Conservation (phyloP, 2,888 invertebrate genomes). For the Laspeyria flexula region DNA sequence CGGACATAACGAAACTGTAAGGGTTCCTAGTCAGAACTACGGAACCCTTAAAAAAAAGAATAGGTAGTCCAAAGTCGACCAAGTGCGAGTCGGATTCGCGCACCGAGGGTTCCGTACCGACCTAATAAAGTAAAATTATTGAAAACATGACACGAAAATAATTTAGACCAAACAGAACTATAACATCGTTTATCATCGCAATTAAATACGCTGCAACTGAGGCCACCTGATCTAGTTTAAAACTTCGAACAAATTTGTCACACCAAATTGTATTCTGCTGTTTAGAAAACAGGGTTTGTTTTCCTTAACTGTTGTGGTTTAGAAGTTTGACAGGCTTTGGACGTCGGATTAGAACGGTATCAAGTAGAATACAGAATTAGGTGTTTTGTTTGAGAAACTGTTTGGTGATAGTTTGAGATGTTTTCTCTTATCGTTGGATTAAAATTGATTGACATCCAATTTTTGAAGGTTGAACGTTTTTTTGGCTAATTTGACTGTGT, state of each 20-base stretch:
- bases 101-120: no score
- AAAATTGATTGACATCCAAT: no score
- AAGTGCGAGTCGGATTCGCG: no score
- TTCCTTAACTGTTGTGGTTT: constrained; percentile 18
- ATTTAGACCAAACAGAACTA: neutral
- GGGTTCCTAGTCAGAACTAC: no score
- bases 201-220: constrained; percentile 17
- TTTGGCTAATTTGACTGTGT: no score
- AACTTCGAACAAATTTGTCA: constrained; percentile 29
- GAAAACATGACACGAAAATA: neutral
- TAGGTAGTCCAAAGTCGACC: no score
- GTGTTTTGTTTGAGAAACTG: constrained; percentile 17
- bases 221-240: constrained; percentile 36
- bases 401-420: constrained; percentile 12
- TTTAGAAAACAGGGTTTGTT: constrained; percentile 10
- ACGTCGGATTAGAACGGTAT: constrained; percentile 39
- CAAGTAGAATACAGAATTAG: constrained; percentile 31
- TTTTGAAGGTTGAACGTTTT: no score
- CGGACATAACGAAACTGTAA: no score
- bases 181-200: neutral
- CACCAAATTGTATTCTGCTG: constrained; percentile 17
- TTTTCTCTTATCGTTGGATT: neutral
- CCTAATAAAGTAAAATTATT: no score
- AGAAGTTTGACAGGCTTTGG: constrained; percentile 46
- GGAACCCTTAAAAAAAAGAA: no score